Conservation (phyloP, 2,797 vertebrate genomes). For the Xenentodon cancila region DNA sequence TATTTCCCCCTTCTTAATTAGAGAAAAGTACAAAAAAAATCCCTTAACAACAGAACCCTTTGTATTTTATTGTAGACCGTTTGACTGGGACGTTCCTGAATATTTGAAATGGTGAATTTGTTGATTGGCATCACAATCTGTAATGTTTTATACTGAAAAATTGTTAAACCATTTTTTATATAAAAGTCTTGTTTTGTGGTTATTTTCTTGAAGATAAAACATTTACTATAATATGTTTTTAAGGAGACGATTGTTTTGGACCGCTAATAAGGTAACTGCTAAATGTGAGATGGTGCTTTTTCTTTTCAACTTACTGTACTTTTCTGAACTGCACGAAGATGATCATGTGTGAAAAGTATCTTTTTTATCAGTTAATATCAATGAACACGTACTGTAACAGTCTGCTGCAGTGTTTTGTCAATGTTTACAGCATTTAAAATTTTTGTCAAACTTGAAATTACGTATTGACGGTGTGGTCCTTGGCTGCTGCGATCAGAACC, state of each 20-base stretch:
- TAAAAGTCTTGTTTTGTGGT: constrained; percentile 80
- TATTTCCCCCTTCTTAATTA: constrained; percentile 77
- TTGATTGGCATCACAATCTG: constrained; percentile 88
- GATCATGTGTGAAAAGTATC: constrained; percentile 47
- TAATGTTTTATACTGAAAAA: constrained; percentile 96
- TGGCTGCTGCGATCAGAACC: constrained; percentile 1
- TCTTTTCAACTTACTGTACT: constrained; percentile 56
- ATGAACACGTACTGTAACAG: constrained; percentile 33
- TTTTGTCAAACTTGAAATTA: constrained; percentile 26
- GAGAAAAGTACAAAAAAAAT: constrained; percentile 76
- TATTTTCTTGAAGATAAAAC: constrained; percentile 69
- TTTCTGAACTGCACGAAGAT: constrained; percentile 62
- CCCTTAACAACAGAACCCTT: constrained; percentile 79
- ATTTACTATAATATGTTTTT: constrained; percentile 68
- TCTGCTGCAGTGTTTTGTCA: constrained; percentile 41
- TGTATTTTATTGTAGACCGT: constrained; percentile 89
- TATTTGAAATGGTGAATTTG: constrained; percentile 86
- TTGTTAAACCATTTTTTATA: constrained; percentile 95
- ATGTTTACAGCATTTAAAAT: constrained; percentile 40
- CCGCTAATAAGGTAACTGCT: constrained; percentile 31
- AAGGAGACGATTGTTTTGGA: constrained; percentile 40
- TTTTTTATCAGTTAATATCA: constrained; percentile 42
- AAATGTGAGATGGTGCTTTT: constrained; percentile 63
- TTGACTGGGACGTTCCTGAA: constrained; percentile 74
- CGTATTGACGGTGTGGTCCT: constrained; percentile 14